Evolutionary conservation across 2,113 vertebrate genomes (phyloP), one percentile per base, ranked within the genome.

Genomic region (Proterorhinus semilunaris): DNA sequence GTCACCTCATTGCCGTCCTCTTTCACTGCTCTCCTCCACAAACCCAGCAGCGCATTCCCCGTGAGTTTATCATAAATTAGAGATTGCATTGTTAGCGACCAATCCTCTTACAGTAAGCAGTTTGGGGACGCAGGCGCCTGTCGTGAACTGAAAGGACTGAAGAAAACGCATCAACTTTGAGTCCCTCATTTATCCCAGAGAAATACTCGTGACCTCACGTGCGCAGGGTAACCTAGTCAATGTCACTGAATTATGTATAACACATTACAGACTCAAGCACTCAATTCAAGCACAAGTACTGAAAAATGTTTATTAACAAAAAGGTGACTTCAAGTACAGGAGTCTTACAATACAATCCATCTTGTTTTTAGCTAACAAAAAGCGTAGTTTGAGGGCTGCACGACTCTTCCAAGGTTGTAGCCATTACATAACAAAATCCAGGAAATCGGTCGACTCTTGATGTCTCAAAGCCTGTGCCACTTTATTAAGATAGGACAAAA

Each of bases 51-150:
- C 85, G 79, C 77, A 54, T 81, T 87, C 84, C 66, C 62, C 80
- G 76, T 67, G 84, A 90, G 91, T 91, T 91, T 90, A 91, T 92
- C 91, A 90, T 91, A 90, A 91, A 91, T 92, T 90, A 91, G 87
- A 88, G 84, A 89, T 89, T 89, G 88, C 81, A 91, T 92, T 92
- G 91, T 90, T 91, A 87, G 85, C 83, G 74, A 89, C 87, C 90
- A 92, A 91, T 92, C 90, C 91, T 92, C 91, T 92, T 91, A 91
- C 87, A 83, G 73, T 91, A 91, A 92, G 91, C 88, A 90, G 88
- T 91, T 91, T 90, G 83, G 75, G 80, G 70, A 89, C 82, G 83
- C 82, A 85, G 74, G 78, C 74, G 74, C 83, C 83, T 74, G 80
- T 69, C 83, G 80, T 85, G 84, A 88, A 87, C 87, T 85, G 80